phyloP scores from a whole-genome alignment of 2,113 vertebrate genomes.

The Nycticryphes semicollaris region DNA sequence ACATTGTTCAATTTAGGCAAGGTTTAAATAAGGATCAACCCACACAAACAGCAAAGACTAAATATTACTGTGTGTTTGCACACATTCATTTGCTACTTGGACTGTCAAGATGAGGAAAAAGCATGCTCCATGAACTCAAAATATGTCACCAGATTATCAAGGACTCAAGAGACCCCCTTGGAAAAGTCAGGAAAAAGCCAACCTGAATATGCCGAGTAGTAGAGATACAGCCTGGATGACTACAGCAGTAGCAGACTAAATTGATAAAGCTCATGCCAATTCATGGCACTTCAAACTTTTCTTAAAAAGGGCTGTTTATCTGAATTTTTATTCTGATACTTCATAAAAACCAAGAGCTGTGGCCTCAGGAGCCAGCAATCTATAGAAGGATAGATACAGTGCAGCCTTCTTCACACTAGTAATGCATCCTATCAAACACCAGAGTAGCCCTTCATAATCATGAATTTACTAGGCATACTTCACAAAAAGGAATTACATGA shows the following conservation, averaged over 20 bases:
- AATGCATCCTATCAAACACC: not conserved
- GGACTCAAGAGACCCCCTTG: not conserved
- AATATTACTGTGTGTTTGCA: accelerated
- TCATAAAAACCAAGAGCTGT: not conserved
- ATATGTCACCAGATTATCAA: not conserved
- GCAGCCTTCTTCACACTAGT: not conserved
- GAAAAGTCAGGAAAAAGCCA: not conserved
- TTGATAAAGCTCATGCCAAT: not conserved
- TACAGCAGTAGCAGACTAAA: not conserved
- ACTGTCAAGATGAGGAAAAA: not conserved
- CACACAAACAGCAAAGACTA: not conserved
- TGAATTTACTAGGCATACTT: not conserved
- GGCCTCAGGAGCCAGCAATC: not conserved
- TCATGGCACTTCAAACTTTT: not conserved
- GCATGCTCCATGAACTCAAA: not conserved
- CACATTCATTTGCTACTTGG: not conserved
- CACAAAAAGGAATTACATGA: not conserved
- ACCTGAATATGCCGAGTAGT: not conserved
- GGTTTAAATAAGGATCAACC: not conserved
- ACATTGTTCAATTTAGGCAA: not conserved
- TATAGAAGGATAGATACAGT: not conserved
- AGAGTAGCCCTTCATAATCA: not conserved
- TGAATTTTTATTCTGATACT: not conserved
- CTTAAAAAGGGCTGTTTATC: not conserved
- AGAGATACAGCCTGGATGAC: not conserved